Base-by-base conservation (phyloP, 1,140 invertebrate genomes). In the Zophobas morio region DNA sequence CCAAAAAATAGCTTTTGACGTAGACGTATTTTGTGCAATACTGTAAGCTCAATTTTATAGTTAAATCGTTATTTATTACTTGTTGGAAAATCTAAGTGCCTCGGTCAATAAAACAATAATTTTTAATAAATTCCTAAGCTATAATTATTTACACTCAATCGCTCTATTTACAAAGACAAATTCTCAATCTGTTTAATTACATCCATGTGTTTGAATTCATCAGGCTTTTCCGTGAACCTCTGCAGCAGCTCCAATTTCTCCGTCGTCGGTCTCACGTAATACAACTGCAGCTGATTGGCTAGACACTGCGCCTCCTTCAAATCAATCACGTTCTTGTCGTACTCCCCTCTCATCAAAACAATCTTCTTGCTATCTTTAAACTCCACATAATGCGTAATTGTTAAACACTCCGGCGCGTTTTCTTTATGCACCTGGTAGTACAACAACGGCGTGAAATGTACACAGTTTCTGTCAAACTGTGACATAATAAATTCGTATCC, bases 391-490 rank as follows among this genome's bases (percentile, higher is more conserved):
- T 97, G 94, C 1, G 92, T 90, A 79, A 98, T 88, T 1, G 92
- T 94, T 32, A 98, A 87, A 86, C 96, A 97, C 85, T 96, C 95
- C 0, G 96, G 96, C 0, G 96, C 93, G 89, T 97, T 96, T 88
- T 97, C 96, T 86, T 96, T 94, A 82, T 96, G 93, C 0, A 94
- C 91, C 89, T 95, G 96, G 86, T 94, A 98, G 86, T 94, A 94
- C 8, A 96, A 87, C 6, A 98, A 87, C 2, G 96, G 93, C 2
- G 96, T 97, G 85, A 97, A 96, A 85, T 97, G 95, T 1, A 96
- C 90, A 81, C 94, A 90, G 80, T 92, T 93, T 46, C 86, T 90
- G 81, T 89, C 87, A 87, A 93, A 93, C 86, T 97, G 95, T 77
- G 90, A 90, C 85, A 97, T 88, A 73, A 96, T 92, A 84, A 97